Base-by-base conservation (phyloP, 92 coral and sea anemone species). In the Umimayanthus kanabou region DNA sequence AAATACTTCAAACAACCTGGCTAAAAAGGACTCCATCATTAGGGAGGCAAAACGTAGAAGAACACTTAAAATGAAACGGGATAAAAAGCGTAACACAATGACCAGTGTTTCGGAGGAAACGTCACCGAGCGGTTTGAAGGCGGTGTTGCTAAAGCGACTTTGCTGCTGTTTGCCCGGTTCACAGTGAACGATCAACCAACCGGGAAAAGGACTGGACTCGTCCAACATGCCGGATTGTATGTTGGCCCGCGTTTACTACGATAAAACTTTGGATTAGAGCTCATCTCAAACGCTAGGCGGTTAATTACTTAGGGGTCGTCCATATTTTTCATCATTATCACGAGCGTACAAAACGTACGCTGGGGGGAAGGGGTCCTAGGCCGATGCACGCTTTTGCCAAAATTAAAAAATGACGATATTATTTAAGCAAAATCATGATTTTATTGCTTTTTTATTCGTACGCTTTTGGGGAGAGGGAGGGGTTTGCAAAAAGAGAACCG, bases 1-100 rank as follows among this genome's bases (percentile, higher is more conserved):
- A 18, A 93, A 90, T 43, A 81, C 81, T 7, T 87, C 93, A 42
- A 94, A 91, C 3, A 85, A 90, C 8, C 87, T 95, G 26, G 78
- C 94, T 14, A 90, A 94, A 58, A 95, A 95, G 83, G 92, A 93
- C 65, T 90, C 92, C 84, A 91, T 95, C 55, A 72, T 95, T 29
- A 92, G 96, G 26, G 98, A 95, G 71, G 98, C 98, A 6, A 91
- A 94, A 79, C 88, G 98, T 1, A 81, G 98, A 42, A 82, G 98
- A 58, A 95, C 98, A 1, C 82, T 93, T 8, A 91, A 94, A 88
- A 90, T 88, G 37, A 91, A 95, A 80, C 94, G 94, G 82, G 87
- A 83, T 69, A 83, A 83, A 70, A 72, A 50, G 39, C 42, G 67
- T 1, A 39, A 23, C 18, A 67, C 58, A 47, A 33, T 72, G 78